Conservation (phyloP, 2,888 invertebrate species). For the Sabatieria punctata region DNA sequence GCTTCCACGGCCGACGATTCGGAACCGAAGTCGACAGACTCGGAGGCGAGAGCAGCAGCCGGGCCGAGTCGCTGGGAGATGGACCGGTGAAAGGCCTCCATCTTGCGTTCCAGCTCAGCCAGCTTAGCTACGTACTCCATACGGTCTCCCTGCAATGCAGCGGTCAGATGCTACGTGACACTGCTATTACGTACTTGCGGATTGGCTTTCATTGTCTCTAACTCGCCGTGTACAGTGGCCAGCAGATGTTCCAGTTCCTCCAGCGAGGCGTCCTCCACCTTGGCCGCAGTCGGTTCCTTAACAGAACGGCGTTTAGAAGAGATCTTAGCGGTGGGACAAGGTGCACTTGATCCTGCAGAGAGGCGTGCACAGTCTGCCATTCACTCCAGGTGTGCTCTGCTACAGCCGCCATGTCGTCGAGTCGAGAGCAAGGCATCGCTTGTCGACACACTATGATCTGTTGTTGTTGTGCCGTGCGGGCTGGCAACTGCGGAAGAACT, state of each 20-base stretch:
- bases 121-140: constrained; percentile 12
- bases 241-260: constrained; percentile 14
- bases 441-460: background rate
- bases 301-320: no score
- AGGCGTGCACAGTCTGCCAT: background rate
- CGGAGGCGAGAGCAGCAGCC: background rate
- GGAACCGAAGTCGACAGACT: background rate
- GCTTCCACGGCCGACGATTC: background rate
- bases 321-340: no score
- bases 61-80: constrained; percentile 5
- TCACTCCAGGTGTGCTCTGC: background rate
- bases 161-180: no score
- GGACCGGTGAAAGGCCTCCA: constrained; percentile 13
- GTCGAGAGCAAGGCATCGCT: background rate
- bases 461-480: no score
- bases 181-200: no score
- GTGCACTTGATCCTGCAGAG: background rate
- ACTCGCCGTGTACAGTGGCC: constrained; percentile 13
- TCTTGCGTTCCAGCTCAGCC: constrained; percentile 12
- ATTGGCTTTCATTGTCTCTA: constrained; percentile 13
- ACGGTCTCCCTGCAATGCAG: constrained; percentile 3
- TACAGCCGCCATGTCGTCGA: background rate
- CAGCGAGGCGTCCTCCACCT: constrained; percentile 6
- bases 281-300: no score
- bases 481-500: no score